A percentile compares a stretch with the other conserved stretches of the same genome.
Conservation (phyloP, 2,888 invertebrate species). For the Caenorhabditis angaria region DNA sequence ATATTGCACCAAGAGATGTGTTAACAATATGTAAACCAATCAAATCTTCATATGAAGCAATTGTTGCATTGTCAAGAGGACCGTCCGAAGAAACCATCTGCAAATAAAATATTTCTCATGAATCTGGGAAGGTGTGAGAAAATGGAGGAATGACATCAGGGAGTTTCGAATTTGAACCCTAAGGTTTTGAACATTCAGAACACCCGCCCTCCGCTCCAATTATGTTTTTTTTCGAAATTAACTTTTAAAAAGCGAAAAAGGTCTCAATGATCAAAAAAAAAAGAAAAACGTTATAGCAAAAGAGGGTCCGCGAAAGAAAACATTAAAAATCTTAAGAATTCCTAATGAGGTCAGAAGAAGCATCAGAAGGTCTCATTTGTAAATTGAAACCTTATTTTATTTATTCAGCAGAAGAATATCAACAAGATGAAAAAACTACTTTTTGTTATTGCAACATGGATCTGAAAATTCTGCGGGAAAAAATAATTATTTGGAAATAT, state of each 20-base stretch:
- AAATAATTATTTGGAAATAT: too few species aligned
- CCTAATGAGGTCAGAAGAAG: slow-evolving; percentile 4
- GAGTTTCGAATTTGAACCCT: too few species aligned
- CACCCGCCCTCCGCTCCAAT: too few species aligned
- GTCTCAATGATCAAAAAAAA: background rate
- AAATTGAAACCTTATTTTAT: background rate
- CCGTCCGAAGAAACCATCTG: slow-evolving; percentile 34
- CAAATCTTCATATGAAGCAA: slow-evolving; percentile 45
- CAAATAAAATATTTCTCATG: too few species aligned
- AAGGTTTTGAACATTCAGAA: too few species aligned
- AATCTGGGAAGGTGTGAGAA: slow-evolving; percentile 9
- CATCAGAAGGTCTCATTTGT: background rate
- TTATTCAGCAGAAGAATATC: too few species aligned
- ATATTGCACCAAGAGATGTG: slow-evolving; percentile 49
- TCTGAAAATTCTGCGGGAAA: too few species aligned
- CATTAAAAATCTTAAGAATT: slow-evolving; percentile 1
- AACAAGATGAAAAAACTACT: too few species aligned
- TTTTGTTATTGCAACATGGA: background rate
- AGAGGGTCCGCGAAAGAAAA: background rate
- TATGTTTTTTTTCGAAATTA: too few species aligned
- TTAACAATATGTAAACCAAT: slow-evolving; percentile 58
- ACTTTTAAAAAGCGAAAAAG: slow-evolving; percentile 1
- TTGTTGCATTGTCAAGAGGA: slow-evolving; percentile 34
- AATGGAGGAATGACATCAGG: too few species aligned
- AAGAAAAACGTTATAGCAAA: background rate